phyloP scores from a whole-genome alignment of 2,888 invertebrate genomes.

The Ectemnius cavifrons region DNA sequence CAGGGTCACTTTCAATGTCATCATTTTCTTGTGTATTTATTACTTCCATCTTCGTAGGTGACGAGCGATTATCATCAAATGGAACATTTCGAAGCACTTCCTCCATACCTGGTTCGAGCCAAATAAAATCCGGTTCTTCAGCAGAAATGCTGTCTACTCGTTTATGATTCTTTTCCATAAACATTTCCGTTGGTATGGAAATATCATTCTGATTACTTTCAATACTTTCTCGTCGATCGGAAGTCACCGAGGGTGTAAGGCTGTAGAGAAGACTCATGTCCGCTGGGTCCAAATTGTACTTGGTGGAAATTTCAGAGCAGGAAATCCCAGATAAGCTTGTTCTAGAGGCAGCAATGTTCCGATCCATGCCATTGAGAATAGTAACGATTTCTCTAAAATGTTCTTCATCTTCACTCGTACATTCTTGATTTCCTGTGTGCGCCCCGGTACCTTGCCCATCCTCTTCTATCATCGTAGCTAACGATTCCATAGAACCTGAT shows the following conservation, averaged over 20 bases:
- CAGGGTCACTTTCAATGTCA: not conserved
- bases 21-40: too few relatives aligned
- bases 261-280: constrained; percentile 71
- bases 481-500: not conserved
- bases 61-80: too few relatives aligned
- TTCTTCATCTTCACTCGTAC: not conserved
- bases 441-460: too few relatives aligned
- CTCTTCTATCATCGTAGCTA: too few relatives aligned
- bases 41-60: too few relatives aligned
- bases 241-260: constrained; percentile 62
- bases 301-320: constrained; percentile 58
- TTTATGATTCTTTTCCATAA: too few relatives aligned
- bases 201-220: constrained; percentile 16
- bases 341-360: constrained; percentile 60
- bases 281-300: constrained; percentile 67
- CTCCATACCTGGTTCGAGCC: too few relatives aligned
- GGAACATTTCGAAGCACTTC: too few relatives aligned
- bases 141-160: not conserved
- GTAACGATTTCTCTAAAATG: constrained; percentile 33
- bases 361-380: constrained; percentile 64
- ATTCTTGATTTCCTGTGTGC: too few relatives aligned
- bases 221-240: constrained; percentile 10
- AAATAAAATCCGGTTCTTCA: not conserved
- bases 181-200: not conserved
- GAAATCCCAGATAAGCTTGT: constrained; percentile 49